These are phyloP conservation scores for Podarcis cretensis DNA, from an alignment of 2,113 vertebrate species.

Conservation along the genomic window DNA sequence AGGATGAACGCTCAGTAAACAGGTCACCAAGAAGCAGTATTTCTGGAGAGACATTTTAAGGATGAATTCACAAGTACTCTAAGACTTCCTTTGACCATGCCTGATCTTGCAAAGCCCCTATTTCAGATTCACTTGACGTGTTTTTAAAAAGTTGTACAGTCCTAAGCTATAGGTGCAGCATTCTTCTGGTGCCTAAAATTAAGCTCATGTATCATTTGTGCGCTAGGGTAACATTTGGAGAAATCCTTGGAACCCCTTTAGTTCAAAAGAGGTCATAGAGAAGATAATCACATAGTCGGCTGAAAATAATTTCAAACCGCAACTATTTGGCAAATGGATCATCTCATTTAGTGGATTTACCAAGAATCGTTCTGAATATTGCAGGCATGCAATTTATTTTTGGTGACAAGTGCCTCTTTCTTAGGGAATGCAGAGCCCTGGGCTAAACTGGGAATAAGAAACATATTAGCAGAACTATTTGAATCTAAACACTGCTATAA, in stretches of 20 bases:
- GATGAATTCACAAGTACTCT: no score
- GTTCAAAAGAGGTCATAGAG: background rate
- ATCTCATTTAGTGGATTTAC: slow-evolving; percentile 19
- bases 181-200: slow-evolving; percentile 20
- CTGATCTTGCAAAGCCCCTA: background rate
- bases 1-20: no score
- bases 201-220: background rate
- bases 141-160: background rate
- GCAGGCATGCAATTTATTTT: slow-evolving; percentile 17
- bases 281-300: slow-evolving; percentile 33
- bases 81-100: background rate
- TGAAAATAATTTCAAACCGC: slow-evolving; percentile 26
- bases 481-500: slow-evolving; percentile 54
- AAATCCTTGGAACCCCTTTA: slow-evolving; percentile 9
- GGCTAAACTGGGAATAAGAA: slow-evolving; percentile 60
- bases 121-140: background rate
- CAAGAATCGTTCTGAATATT: slow-evolving; percentile 46
- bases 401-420: slow-evolving; percentile 55
- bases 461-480: slow-evolving; percentile 49
- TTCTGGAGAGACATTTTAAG: background rate
- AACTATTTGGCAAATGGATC: background rate
- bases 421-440: slow-evolving; percentile 43
- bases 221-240: slow-evolving; percentile 38
- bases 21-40: background rate
- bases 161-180: fast-evolving